These are phyloP conservation scores for Dromas ardeola DNA, from an alignment of 2,113 vertebrate genomes.

Conservation along the genomic window DNA sequence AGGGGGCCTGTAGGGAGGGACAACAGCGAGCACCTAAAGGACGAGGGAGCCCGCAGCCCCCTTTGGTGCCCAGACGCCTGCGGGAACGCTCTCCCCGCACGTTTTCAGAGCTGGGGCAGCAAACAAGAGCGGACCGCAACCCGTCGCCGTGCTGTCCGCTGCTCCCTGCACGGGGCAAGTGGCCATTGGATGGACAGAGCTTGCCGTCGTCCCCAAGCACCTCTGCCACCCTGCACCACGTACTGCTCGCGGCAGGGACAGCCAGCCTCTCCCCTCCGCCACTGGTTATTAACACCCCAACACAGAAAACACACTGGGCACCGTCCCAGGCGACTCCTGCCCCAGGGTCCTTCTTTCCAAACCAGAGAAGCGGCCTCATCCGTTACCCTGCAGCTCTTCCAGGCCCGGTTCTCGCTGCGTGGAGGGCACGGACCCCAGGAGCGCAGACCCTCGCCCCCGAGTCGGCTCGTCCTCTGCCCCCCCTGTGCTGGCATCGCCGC, in stretches of 20 bases:
- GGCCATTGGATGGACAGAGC: background rate
- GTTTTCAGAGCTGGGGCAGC: background rate
- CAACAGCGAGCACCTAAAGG: no score
- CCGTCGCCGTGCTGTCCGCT: accelerated
- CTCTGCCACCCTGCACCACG: background rate
- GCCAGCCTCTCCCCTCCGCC: background rate
- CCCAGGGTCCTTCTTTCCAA: background rate
- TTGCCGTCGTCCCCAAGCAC: background rate
- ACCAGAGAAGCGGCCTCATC: background rate
- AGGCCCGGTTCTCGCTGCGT: accelerated
- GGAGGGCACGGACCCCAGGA: background rate
- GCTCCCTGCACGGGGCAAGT: accelerated
- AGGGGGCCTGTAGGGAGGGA: background rate
- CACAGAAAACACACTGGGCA: background rate
- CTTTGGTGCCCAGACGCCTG: background rate
- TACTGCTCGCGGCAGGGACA: accelerated
- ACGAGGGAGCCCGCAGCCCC: background rate
- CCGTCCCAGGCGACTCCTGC: background rate
- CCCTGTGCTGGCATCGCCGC: background rate
- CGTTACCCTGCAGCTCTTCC: background rate
- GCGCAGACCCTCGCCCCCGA: accelerated
- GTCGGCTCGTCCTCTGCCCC: accelerated
- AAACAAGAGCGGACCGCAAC: background rate
- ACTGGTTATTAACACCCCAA: background rate
- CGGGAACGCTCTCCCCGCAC: background rate